These are phyloP conservation scores for Rhodinocichla rosea DNA, from an alignment of 2,113 vertebrate genomes.

Conservation along the genomic window DNA sequence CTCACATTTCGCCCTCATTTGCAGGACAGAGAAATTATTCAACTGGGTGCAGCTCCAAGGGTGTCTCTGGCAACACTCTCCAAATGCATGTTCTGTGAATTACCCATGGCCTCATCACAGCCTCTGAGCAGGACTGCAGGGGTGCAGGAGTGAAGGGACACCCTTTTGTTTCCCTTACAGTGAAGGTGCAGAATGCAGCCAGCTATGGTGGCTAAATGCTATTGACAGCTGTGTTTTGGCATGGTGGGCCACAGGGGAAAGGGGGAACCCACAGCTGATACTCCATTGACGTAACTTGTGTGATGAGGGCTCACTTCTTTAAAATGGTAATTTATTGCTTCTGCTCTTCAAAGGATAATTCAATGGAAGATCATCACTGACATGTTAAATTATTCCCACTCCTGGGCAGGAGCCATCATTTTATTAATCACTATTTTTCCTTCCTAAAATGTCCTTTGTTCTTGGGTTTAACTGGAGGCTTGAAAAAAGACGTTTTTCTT, in stretches of 20 bases:
- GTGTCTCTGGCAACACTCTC: conserved; percentile 26
- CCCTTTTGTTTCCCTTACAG: neutral
- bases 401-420: neutral
- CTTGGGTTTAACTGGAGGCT: conserved; percentile 3
- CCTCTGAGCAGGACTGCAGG: conserved; percentile 21
- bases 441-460: conserved; percentile 9
- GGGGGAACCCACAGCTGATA: neutral
- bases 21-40: conserved; percentile 34
- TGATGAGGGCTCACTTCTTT: neutral
- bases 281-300: neutral
- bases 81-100: neutral
- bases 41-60: neutral
- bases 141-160: neutral
- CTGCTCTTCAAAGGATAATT: conserved; percentile 16
- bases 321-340: neutral
- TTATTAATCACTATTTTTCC: neutral
- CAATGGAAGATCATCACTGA: neutral
- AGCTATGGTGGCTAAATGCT: neutral
- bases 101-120: conserved; percentile 29
- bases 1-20: neutral
- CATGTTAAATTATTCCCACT: conserved; percentile 18
- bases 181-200: conserved; percentile 13
- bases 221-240: neutral
- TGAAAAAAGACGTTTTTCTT: neutral
- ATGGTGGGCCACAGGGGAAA: neutral